Conservation (phyloP, 2,113 vertebrate genomes). For the Barnardius zonarius region DNA sequence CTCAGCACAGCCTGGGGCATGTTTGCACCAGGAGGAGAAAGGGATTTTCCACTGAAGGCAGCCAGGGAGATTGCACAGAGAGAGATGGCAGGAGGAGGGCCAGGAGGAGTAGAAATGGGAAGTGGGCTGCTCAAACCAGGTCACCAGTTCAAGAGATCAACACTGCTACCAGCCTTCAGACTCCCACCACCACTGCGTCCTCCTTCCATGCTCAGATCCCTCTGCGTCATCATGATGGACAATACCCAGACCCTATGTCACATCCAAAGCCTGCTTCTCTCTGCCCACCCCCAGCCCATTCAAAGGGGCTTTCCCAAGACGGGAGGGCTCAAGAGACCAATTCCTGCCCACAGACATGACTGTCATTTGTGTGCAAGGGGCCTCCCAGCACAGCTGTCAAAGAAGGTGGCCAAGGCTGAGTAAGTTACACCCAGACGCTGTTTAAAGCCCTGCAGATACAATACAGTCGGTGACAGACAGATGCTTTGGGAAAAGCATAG, state of each 20-base stretch:
- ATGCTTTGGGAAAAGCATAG: background rate
- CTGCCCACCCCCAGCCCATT: background rate
- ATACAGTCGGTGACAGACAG: background rate
- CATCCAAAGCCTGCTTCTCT: background rate
- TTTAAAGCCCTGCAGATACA: background rate
- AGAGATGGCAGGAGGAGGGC: background rate
- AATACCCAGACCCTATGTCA: fast-evolving
- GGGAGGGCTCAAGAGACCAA: fast-evolving
- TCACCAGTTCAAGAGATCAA: background rate
- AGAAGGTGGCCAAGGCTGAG: background rate
- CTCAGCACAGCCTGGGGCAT: background rate
- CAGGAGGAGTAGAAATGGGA: fast-evolving
- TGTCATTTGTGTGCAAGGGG: fast-evolving
- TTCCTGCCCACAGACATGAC: fast-evolving
- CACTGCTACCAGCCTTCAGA: background rate
- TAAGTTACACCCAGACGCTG: background rate
- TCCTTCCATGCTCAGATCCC: background rate
- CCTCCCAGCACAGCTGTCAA: background rate
- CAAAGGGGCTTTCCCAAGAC: background rate
- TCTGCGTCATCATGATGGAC: fast-evolving
- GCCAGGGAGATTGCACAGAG: background rate
- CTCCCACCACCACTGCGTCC: background rate
- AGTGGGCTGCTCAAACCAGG: background rate
- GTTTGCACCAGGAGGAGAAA: background rate
- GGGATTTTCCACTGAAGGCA: background rate